Evolutionary conservation across 1,140 invertebrate genomes (phyloP).

Genomic region (Uloborus diversus): DNA sequence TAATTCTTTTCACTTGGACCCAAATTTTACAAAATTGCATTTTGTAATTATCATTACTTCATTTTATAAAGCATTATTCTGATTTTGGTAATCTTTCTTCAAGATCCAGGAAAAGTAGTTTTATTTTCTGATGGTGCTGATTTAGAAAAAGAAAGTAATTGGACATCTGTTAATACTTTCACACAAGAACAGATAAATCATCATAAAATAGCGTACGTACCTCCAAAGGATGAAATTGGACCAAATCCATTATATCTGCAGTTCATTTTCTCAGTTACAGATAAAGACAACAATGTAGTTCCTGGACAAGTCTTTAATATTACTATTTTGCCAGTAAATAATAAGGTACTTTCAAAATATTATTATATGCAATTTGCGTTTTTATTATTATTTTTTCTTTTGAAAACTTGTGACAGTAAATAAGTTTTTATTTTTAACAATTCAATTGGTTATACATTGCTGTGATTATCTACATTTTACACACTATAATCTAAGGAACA

Average conservation of each 20-base stretch:
- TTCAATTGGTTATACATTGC: too few species aligned
- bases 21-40: too few species aligned
- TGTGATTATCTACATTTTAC: too few species aligned
- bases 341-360: slow-evolving; percentile 33
- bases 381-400: too few species aligned
- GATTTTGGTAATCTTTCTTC: too few species aligned
- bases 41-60: too few species aligned
- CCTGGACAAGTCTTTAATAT: slow-evolving; percentile 49
- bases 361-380: neutral
- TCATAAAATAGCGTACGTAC: slow-evolving; percentile 48
- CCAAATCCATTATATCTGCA: slow-evolving; percentile 54
- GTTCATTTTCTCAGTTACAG: slow-evolving; percentile 45
- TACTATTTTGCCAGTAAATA: slow-evolving; percentile 52
- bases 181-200: slow-evolving; percentile 54
- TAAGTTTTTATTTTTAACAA: too few species aligned
- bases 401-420: too few species aligned
- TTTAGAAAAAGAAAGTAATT: neutral
- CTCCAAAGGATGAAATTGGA: slow-evolving; percentile 44
- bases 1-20: too few species aligned
- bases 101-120: slow-evolving; percentile 53
- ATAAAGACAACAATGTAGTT: slow-evolving; percentile 40
- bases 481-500: too few species aligned
- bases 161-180: slow-evolving; percentile 11
- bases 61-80: too few species aligned
- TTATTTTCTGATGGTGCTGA: neutral